A percentile compares a stretch with the other conserved stretches of the same genome.
phyloP scores from a whole-genome alignment of 2,797 vertebrate genomes.

The Pangasius djambal region DNA sequence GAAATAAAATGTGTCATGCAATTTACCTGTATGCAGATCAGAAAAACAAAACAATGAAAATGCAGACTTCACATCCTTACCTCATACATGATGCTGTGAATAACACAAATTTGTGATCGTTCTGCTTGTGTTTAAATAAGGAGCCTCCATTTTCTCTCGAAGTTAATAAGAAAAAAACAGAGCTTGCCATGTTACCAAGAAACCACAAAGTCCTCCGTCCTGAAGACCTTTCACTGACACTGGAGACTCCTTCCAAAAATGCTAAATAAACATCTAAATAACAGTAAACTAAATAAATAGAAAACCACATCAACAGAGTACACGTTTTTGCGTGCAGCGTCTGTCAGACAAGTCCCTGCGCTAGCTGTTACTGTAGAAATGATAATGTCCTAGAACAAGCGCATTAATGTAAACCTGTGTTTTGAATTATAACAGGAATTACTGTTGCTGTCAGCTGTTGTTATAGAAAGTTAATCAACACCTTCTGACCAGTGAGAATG shows the following conservation, averaged over 20 bases:
- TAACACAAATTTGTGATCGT: neutral
- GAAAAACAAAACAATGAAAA: neutral
- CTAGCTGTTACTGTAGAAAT: neutral
- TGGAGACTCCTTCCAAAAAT: neutral
- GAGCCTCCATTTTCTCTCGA: neutral
- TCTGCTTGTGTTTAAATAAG: neutral
- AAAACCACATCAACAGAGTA: neutral
- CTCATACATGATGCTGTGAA: neutral
- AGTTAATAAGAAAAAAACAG: neutral
- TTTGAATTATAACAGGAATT: neutral
- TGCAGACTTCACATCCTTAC: neutral
- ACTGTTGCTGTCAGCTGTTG: neutral
- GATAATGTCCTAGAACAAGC: neutral
- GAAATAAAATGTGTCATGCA: neutral
- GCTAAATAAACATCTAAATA: neutral
- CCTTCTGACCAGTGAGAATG: neutral
- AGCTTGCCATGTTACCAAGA: neutral
- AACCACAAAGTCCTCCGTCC: neutral
- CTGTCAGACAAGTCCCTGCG: neutral
- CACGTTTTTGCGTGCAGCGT: neutral
- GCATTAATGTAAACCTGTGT: neutral
- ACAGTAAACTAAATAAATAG: neutral
- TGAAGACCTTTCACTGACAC: neutral
- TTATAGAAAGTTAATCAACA: neutral
- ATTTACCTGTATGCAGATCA: neutral